Evolutionary conservation across 2,888 invertebrate species (phyloP).

Genomic region (Acleris holmiana): DNA sequence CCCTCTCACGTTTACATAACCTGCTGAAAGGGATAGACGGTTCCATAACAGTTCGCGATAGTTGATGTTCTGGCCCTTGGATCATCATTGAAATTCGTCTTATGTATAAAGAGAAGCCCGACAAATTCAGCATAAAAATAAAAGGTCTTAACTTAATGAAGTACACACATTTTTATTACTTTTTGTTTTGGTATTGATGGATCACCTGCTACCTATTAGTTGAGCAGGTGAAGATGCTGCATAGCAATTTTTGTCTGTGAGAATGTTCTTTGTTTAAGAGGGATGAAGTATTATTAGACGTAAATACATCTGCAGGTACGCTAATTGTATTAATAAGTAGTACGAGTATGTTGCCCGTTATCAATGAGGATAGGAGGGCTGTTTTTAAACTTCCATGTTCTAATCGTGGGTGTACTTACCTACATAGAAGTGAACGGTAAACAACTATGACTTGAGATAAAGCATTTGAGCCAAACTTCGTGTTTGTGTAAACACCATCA

Average conservation of each 20-base stretch:
- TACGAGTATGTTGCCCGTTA: neutral
- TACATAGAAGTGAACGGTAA: no score
- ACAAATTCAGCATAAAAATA: neutral
- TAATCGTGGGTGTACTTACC: no score
- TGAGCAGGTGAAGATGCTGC: slow-evolving; percentile 21
- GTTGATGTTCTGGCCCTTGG: slow-evolving; percentile 2
- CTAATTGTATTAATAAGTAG: neutral
- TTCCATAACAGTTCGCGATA: slow-evolving; percentile 14
- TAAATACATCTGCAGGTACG: slow-evolving; percentile 24
- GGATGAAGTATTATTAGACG: slow-evolving; percentile 4
- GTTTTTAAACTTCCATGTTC: no score
- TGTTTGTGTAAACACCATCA: no score
- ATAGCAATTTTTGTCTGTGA: slow-evolving; percentile 10
- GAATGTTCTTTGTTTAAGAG: slow-evolving; percentile 4
- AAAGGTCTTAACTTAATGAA: no score
- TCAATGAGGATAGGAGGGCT: neutral
- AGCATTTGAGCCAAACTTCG: no score
- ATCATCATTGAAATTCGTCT: slow-evolving; percentile 5
- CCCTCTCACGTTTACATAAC: slow-evolving; percentile 32
- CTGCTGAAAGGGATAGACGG: slow-evolving; percentile 11
- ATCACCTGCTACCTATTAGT: slow-evolving; percentile 19
- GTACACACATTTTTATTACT: no score
- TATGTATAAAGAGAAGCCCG: neutral
- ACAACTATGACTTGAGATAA: no score
- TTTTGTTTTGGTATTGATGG: neutral